Evolutionary conservation across 2,888 invertebrate species (phyloP).

Genomic region (Epinotia brunnichana): DNA sequence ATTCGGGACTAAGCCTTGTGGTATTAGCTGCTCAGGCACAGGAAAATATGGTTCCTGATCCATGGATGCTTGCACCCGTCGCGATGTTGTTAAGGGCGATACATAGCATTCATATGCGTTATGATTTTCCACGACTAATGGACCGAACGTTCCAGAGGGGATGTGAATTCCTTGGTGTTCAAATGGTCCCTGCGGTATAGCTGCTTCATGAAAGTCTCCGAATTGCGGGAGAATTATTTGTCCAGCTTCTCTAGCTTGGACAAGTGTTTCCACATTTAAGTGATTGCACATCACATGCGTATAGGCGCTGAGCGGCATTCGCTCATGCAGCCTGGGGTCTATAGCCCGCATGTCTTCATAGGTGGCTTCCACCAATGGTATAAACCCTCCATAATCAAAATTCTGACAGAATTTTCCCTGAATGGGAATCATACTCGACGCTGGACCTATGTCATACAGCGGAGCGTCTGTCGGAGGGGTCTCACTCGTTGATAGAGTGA

Average conservation of each 20-base stretch:
- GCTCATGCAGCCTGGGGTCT: slow-evolving; percentile 42
- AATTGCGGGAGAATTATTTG: slow-evolving; percentile 37
- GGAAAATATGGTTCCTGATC: no score
- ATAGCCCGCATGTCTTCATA: slow-evolving; percentile 44
- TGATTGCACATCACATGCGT: slow-evolving; percentile 42
- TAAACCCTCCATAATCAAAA: slow-evolving; percentile 45
- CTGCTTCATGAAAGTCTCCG: slow-evolving; percentile 39
- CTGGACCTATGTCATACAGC: slow-evolving; percentile 46
- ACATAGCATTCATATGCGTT: slow-evolving; percentile 3
- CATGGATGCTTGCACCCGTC: no score
- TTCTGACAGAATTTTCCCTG: slow-evolving; percentile 42
- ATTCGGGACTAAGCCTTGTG: no score
- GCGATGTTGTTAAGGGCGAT: no score
- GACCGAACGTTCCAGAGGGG: slow-evolving; percentile 39
- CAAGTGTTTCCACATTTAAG: slow-evolving; percentile 43
- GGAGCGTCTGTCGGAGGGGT: slow-evolving; percentile 39
- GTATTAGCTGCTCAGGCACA: no score
- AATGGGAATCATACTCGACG: slow-evolving; percentile 36
- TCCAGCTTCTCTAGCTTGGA: slow-evolving; percentile 38
- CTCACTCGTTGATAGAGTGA: background rate
- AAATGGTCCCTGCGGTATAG: slow-evolving; percentile 44
- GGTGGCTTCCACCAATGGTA: slow-evolving; percentile 39
- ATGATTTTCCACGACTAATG: slow-evolving; percentile 16
- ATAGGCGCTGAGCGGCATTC: slow-evolving; percentile 43
- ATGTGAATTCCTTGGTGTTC: background rate